phyloP scores from a whole-genome alignment of 2,888 invertebrate genomes.

The Dynastes hyllus region DNA sequence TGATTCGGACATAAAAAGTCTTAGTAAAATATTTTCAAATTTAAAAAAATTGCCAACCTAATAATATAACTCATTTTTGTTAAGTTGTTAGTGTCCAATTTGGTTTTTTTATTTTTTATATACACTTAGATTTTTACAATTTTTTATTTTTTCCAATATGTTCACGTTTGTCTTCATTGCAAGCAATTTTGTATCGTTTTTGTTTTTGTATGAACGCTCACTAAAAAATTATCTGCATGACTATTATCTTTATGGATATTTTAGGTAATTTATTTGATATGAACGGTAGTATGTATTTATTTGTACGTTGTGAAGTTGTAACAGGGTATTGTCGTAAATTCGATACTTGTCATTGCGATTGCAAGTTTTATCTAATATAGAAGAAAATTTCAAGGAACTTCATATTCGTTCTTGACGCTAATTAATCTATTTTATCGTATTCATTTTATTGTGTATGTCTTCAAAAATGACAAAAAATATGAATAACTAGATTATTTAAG shows the following conservation, averaged over 20 bases:
- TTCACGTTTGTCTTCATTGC: conserved; percentile 7
- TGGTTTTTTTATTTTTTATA: background rate
- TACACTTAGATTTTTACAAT: background rate
- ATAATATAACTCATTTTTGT: background rate
- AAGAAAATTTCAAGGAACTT: too few species aligned
- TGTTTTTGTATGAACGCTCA: conserved; percentile 37
- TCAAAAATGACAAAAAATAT: too few species aligned
- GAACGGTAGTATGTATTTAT: background rate
- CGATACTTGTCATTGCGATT: too few species aligned
- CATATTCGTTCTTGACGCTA: too few species aligned
- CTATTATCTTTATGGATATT: background rate
- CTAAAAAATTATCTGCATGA: conserved; percentile 56
- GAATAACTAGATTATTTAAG: too few species aligned
- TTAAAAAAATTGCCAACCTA: background rate
- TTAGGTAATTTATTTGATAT: background rate
- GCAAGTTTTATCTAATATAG: too few species aligned
- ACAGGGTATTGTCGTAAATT: too few species aligned
- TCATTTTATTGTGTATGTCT: too few species aligned
- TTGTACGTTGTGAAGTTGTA: background rate
- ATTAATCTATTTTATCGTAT: too few species aligned
- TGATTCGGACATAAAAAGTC: too few species aligned
- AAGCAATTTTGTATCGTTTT: conserved; percentile 1
- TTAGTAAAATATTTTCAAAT: background rate
- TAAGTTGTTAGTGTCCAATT: conserved; percentile 6
- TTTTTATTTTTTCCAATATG: background rate